These are phyloP conservation scores for Aphelenchoides bicaudatus DNA, from an alignment of 2,888 invertebrate genomes.

Conservation along the genomic window DNA sequence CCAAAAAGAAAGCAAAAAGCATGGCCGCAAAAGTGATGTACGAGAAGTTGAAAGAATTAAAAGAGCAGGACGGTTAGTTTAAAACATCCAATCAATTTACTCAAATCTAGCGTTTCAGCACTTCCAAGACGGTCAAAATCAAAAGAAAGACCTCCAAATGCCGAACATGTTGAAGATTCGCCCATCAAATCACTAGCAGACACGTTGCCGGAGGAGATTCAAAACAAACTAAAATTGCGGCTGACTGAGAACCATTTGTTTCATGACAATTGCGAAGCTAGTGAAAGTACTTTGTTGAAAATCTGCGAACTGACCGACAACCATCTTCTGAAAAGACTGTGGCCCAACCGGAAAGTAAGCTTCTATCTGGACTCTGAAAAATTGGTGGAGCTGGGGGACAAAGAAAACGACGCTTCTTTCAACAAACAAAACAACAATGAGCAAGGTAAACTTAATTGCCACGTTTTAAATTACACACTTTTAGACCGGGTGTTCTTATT, in stretches of 20 bases:
- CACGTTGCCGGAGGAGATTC: neutral
- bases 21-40: conserved; percentile 16
- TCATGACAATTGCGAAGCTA: neutral
- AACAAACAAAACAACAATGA: no score
- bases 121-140: neutral
- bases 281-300: neutral
- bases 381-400: neutral
- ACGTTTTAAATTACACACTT: no score
- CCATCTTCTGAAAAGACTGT: conserved; percentile 4
- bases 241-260: neutral
- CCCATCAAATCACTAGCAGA: neutral
- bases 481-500: conserved; percentile 1
- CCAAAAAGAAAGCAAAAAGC: conserved; percentile 20
- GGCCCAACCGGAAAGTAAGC: conserved; percentile 11
- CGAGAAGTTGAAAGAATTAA: conserved; percentile 13
- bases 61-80: conserved; percentile 4
- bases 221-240: neutral
- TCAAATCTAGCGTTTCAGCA: neutral
- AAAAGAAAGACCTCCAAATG: conserved; percentile 1
- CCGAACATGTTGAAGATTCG: neutral
- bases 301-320: neutral
- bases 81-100: neutral
- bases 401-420: neutral
- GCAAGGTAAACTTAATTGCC: no score
- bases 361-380: conserved; percentile 4